Evolutionary conservation across 2,797 vertebrate genomes (phyloP).

Genomic region (Serranus cabrilla): DNA sequence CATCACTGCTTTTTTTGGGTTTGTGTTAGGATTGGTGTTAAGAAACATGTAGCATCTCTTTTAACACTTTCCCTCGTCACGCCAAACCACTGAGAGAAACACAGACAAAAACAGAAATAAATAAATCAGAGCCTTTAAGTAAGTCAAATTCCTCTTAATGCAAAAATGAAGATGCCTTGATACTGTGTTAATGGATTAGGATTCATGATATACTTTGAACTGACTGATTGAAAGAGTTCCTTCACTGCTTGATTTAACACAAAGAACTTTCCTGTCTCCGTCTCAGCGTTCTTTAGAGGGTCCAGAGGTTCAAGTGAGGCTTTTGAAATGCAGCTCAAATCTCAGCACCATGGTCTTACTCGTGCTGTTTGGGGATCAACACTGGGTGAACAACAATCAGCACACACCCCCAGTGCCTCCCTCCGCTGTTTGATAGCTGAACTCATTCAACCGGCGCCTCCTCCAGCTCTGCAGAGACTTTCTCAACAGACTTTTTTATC

Average conservation of each 20-base stretch:
- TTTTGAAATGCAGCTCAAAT: slow-evolving; percentile 63
- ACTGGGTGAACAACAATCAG: slow-evolving; percentile 63
- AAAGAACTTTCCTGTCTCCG: slow-evolving; percentile 4
- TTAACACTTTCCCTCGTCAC: too few species aligned
- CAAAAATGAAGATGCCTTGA: not conserved
- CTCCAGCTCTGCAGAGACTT: slow-evolving; percentile 52
- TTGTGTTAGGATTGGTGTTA: too few species aligned
- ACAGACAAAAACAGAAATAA: not conserved
- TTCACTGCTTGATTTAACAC: slow-evolving; percentile 31
- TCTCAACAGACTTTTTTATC: slow-evolving; percentile 53
- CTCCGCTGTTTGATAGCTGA: slow-evolving; percentile 50
- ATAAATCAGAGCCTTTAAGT: not conserved
- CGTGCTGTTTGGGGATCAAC: slow-evolving; percentile 52
- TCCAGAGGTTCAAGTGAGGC: slow-evolving; percentile 15
- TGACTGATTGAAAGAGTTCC: slow-evolving; percentile 24
- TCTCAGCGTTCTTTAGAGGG: slow-evolving; percentile 29
- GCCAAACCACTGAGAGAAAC: not conserved
- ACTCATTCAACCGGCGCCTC: slow-evolving; percentile 58
- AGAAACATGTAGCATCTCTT: too few species aligned
- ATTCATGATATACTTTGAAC: slow-evolving; percentile 7
- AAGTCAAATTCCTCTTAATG: not conserved
- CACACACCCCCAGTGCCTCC: slow-evolving; percentile 52
- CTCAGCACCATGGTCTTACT: slow-evolving; percentile 35
- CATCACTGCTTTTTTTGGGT: too few species aligned
- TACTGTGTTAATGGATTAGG: not conserved